Evolutionary conservation across 2,797 vertebrate genomes (phyloP), one percentile per base, ranked within the genome.

Genomic region (Gallinago solitaria): DNA sequence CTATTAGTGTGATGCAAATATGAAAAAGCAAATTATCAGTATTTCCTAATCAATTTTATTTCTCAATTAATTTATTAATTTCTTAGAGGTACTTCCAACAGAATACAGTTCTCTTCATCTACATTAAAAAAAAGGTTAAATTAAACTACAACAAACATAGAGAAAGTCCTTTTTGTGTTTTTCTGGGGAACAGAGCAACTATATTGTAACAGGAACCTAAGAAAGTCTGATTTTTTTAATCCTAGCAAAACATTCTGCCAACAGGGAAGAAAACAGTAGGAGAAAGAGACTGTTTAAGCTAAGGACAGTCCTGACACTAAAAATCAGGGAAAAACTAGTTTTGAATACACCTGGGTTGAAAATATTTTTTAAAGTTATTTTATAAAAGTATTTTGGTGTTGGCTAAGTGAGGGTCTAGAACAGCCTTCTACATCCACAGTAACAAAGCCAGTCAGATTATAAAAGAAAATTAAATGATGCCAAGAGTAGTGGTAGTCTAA

Each of bases 171-270:
- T 79, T 57, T 45, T 23, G 4, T 30, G 33, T 37, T 69, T 10
- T 47, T 83, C 50, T n/a, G 53, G n/a, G 63, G 11, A 87, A 65
- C 9, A 11, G 41, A 92, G 45, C 16, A 43, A 59, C 43, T 68
- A 4, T 5, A 14, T 28, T 54, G 30, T 57, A 91, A 65, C 17
- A 65, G 37, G 28, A 81, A 90, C 19, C 79, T 59, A 75, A 83
- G 41, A 47, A 83, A 76, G 39, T 89, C 81, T 68, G 39, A 89
- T 83, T 85, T 94, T 73, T 86, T 94, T 91, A 41, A 95, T 47
- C 43, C 53, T 77, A 86, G 64, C 21, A 91, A 91, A 94, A 54
- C 25, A 60, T 75, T 43, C 73, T 91, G 70, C 43, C 73, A 94
- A 86, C 30, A 71, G 25, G 65, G 73, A 89, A 86, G 50, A 85